Percentiles rank a stretch among this genome's conserved stretches.
Conservation (phyloP, 2,797 vertebrate genomes). For the Pogonophryne albipinna region DNA sequence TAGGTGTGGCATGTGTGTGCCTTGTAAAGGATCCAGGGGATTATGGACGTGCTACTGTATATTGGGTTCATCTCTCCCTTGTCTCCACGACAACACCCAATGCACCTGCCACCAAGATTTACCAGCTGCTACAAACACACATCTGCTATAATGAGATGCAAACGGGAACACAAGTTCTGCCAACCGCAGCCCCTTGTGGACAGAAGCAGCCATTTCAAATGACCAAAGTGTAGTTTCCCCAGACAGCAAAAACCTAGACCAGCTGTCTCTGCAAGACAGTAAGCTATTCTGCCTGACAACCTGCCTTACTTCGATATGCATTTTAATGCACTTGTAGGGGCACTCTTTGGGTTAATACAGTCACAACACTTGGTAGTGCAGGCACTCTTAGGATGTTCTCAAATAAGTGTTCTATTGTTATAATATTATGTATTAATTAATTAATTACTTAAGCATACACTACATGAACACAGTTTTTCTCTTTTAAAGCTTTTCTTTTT, state of each 20-base stretch:
- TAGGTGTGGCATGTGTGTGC: neutral
- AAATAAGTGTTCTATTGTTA: neutral
- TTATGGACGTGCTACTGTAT: constrained; percentile 26
- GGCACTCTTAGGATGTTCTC: neutral
- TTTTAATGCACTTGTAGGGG: constrained; percentile 1
- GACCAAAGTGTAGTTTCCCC: constrained; percentile 23
- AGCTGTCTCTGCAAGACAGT: constrained; percentile 22
- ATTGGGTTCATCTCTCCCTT: constrained; percentile 21
- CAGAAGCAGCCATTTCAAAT: constrained; percentile 14
- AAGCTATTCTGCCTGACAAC: constrained; percentile 22
- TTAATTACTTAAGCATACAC: neutral
- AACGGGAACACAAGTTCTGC: neutral
- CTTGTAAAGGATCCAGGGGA: constrained; percentile 5
- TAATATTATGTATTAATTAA: constrained; percentile 1
- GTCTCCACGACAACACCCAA: constrained; percentile 16
- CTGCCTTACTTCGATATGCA: constrained; percentile 1
- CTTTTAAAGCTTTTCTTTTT: neutral
- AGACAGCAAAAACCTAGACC: constrained; percentile 13
- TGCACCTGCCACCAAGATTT: constrained; percentile 22
- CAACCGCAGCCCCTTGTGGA: neutral
- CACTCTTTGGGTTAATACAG: neutral
- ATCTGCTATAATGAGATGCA: constrained; percentile 19
- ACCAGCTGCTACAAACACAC: constrained; percentile 40
- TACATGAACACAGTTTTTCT: neutral
- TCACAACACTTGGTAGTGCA: neutral